Percentiles rank a stretch among this genome's conserved stretches.
Evolutionary conservation across 2,113 vertebrate genomes (phyloP).

Genomic region (Aptenodytes forsteri): DNA sequence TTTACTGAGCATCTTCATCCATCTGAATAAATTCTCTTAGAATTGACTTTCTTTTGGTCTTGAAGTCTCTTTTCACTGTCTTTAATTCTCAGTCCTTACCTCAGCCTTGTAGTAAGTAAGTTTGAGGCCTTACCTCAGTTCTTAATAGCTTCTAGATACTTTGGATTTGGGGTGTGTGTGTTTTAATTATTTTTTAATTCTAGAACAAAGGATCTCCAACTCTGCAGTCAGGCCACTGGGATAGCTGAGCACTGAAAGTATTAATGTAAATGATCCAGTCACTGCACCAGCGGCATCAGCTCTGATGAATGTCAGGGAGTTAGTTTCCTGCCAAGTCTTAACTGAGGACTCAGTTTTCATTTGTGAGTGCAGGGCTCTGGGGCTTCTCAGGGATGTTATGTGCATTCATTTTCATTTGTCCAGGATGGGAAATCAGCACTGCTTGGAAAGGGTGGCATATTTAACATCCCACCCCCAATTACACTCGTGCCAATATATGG

Average conservation of each 20-base stretch:
- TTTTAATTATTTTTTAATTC: neutral
- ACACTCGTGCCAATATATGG: neutral
- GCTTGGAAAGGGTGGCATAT: neutral
- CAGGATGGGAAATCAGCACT: neutral
- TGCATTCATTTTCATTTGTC: conserved; percentile 43
- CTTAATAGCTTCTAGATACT: neutral
- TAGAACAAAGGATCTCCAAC: neutral
- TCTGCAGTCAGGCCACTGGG: neutral
- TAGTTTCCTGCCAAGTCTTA: neutral
- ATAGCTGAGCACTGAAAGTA: neutral
- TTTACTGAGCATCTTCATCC: neutral
- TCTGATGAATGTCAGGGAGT: neutral
- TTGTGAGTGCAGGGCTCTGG: neutral
- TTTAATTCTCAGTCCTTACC: neutral
- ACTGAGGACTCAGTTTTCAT: conserved; percentile 1
- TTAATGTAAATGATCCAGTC: neutral
- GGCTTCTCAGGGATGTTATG: neutral
- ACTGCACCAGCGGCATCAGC: neutral
- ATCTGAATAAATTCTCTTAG: neutral
- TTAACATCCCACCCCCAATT: neutral
- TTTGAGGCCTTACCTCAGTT: neutral
- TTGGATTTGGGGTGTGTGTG: neutral
- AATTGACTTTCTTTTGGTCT: neutral
- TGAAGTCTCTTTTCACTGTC: neutral
- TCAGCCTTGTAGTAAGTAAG: neutral